phyloP scores from a whole-genome alignment of 2,888 invertebrate species.

The Dascillus cervinus region DNA sequence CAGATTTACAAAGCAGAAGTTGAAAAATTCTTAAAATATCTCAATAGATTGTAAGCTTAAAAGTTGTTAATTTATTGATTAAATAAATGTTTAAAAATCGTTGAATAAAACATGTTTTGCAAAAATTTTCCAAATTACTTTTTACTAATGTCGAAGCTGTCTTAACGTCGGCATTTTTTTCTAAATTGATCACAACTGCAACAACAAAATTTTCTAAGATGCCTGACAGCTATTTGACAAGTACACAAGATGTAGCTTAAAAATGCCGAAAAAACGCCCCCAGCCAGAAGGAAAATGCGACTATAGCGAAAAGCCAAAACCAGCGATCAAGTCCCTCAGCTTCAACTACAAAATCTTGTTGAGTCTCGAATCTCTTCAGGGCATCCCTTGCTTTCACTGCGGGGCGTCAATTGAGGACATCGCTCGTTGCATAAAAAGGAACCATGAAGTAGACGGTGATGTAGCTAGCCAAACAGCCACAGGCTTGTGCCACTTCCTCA shows the following conservation, averaged over 20 bases:
- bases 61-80: background rate
- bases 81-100: too few species aligned
- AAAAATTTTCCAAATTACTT: too few species aligned
- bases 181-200: too few species aligned
- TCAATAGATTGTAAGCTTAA: constrained; percentile 34
- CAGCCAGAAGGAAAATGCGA: background rate
- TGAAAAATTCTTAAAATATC: constrained; percentile 43
- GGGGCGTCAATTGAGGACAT: constrained; percentile 9
- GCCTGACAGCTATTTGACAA: too few species aligned
- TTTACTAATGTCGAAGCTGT: too few species aligned
- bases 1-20: constrained; percentile 39
- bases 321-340: too few species aligned
- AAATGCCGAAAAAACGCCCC: too few species aligned
- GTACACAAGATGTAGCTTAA: too few species aligned
- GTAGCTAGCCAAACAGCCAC: constrained; percentile 11
- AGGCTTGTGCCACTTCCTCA: constrained; percentile 11
- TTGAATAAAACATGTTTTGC: too few species aligned
- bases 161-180: too few species aligned
- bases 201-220: too few species aligned
- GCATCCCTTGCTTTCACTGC: constrained; percentile 3
- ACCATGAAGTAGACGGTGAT: constrained; percentile 15
- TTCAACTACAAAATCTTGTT: constrained; percentile 8
- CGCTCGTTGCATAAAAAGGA: constrained; percentile 8
- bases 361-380: constrained; percentile 13
- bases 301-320: too few species aligned